These are phyloP conservation scores for Eueremaeus valkanovi DNA, from an alignment of 2,888 invertebrate genomes.

Conservation along the genomic window DNA sequence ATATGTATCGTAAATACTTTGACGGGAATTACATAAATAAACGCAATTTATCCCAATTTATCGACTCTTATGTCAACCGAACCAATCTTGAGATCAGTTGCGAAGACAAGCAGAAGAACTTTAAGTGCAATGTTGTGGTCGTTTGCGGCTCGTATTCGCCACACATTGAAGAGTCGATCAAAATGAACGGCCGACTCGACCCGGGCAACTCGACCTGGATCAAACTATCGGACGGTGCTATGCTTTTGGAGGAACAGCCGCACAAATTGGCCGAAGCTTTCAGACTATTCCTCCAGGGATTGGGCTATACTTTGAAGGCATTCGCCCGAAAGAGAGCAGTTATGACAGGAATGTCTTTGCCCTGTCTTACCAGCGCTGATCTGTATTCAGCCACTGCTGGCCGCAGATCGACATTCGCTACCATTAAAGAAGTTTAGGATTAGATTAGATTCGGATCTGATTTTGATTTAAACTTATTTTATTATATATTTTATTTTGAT, in stretches of 20 bases:
- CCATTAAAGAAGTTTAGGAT: constrained; percentile 34
- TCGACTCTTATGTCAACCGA: constrained; percentile 83
- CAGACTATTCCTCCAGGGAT: constrained; percentile 94
- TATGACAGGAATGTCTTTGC: constrained; percentile 30
- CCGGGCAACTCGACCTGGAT: constrained; percentile 96
- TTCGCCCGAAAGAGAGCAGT: background rate
- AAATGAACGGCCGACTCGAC: constrained; percentile 91
- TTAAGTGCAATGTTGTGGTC: constrained; percentile 69
- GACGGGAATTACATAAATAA: constrained; percentile 75
- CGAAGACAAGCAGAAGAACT: constrained; percentile 54
- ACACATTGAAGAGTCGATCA: constrained; percentile 83
- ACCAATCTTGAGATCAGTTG: constrained; percentile 81
- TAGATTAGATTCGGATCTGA: background rate
- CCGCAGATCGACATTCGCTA: constrained; percentile 39
- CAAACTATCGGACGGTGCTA: constrained; percentile 86
- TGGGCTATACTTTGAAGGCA: constrained; percentile 66
- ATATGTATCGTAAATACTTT: constrained; percentile 86
- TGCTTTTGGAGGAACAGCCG: constrained; percentile 96
- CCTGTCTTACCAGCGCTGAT: constrained; percentile 40
- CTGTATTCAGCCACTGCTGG: constrained; percentile 43
- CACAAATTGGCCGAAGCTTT: constrained; percentile 94
- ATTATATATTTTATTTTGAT: no score
- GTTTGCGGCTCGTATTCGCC: constrained; percentile 90
- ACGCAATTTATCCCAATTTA: constrained; percentile 86
- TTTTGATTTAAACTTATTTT: background rate